Base-by-base conservation (phyloP, 1,140 invertebrate genomes). In the Maconellicoccus hirsutus region DNA sequence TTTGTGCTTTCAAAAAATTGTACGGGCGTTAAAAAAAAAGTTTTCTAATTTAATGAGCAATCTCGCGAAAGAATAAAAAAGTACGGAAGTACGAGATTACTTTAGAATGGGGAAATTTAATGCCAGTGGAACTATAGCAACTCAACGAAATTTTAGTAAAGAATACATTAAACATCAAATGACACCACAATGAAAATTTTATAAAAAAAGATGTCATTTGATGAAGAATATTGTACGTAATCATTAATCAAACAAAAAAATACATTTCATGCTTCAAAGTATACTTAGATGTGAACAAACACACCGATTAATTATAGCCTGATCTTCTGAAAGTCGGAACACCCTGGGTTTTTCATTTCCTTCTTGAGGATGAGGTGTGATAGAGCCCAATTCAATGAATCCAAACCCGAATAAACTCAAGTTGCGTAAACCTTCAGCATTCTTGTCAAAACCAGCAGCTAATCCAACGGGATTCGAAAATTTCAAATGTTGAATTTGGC, bases 391-490 rank as follows among this genome's bases (percentile, higher is more conserved):
- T 85, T 99, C 97, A 38, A 98, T 87, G 82, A 98, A 95, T 23
- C 95, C 89, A 83, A 98, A 98, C 0, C 96, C 96, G 70, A 94
- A 81, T 76, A 89, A 86, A 66, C 86, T 83, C 26, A 99, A 79
- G 0, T 92, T 91, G 73, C 86, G 79, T 0, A 98, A 83, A 25
- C 92, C 93, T 83, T 98, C 93, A 10, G 86, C 96, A 80, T 98
- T 87, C 79, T 99, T 99, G 79, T 99, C 97, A 83, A 98, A 98
- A 1, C 97, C 97, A 73, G 97, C 97, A 66, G 96, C 96, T 75
- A 98, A 87, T 29, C 97, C 97, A 76, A 99, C 77, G 0, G 96
- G 96, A 82, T 96, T 98, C 72, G 81, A 81, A 69, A 98, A 87
- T 19, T 88, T 76, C 72, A 87, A 78, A 25, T 84, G 84, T 77